phyloP scores from a whole-genome alignment of 2,113 vertebrate species.

The Gymnorhina tibicen region DNA sequence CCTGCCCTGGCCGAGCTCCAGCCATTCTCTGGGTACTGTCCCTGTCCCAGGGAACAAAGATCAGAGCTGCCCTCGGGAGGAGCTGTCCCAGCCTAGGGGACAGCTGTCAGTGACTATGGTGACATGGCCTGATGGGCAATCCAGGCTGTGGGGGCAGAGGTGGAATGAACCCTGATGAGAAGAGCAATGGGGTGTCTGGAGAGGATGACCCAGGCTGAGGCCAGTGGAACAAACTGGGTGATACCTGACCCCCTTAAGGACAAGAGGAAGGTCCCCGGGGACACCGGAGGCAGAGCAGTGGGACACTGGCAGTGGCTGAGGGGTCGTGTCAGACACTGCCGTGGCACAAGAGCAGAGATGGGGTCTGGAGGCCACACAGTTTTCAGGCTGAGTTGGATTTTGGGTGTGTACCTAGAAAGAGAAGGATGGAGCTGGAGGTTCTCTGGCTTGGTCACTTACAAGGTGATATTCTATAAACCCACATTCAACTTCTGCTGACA shows the following conservation, averaged over 20 bases:
- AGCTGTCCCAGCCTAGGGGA: background rate
- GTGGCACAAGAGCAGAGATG: background rate
- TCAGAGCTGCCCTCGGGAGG: background rate
- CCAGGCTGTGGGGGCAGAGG: background rate
- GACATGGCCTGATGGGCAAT: background rate
- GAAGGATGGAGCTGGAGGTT: background rate
- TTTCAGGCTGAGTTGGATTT: background rate
- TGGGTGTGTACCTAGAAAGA: background rate
- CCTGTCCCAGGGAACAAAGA: background rate
- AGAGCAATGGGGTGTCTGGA: background rate
- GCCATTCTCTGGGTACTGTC: rapidly evolving
- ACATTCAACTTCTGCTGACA: background rate
- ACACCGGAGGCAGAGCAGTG: rapidly evolving
- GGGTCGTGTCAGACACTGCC: background rate
- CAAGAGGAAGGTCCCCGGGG: background rate
- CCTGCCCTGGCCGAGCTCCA: background rate
- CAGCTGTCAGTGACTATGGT: background rate
- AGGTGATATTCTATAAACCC: background rate
- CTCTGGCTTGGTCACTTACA: background rate
- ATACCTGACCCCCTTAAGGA: background rate
- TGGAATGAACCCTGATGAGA: background rate
- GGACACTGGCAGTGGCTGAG: background rate
- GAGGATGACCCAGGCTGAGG: background rate
- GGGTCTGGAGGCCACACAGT: rapidly evolving
- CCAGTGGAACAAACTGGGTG: background rate